Base-by-base conservation (phyloP, 2,113 vertebrate species). In the Sapayoa aenigma region DNA sequence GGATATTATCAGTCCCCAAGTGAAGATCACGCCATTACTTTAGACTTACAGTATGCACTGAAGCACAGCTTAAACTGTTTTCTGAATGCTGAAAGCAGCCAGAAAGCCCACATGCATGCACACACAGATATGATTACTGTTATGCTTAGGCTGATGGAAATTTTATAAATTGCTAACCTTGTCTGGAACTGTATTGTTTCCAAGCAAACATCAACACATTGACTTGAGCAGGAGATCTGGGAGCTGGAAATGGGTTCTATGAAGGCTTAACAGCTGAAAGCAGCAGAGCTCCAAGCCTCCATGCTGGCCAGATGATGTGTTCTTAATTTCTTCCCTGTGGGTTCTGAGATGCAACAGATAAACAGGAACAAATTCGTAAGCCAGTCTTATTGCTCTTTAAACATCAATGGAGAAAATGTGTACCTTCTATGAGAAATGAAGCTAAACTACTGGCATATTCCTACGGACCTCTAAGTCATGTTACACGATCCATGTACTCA, bases 241-340 rank as follows among this genome's bases (percentile, higher is more conserved):
- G 72, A 92, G 68, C 11, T 85, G 74, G 87, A 97, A 86, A 59
- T 75, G 42, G 11, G n/a, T 78, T 82, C 50, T 90, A 16, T 47
- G 85, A 73, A 97, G 87, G 88, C 62, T 92, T 94, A 96, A 89
- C 94, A 97, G 91, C 93, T 90, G 94, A 94, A 96, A 93, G 52
- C 49, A 81, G 89, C 74, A 73, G 95, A 93, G 37, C 55, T 74
- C 65, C 5, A 7, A 90, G 67, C 75, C 50, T 92, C 89, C 96
- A 95, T 67, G 86, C 95, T 96, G 95, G 49, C 85, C 93, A 96
- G 50, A 33, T 96, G 90, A 97, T 96, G 94, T 92, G 93, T 71
- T 96, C 97, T 97, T 94, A 94, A 94, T 97, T 97, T 96, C 93
- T 97, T 96, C 89, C 82, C 79, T 63, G 30, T 93, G 67, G 44